Base-by-base conservation (phyloP, 1,140 invertebrate species). In the Dolichoris vasculosae region DNA sequence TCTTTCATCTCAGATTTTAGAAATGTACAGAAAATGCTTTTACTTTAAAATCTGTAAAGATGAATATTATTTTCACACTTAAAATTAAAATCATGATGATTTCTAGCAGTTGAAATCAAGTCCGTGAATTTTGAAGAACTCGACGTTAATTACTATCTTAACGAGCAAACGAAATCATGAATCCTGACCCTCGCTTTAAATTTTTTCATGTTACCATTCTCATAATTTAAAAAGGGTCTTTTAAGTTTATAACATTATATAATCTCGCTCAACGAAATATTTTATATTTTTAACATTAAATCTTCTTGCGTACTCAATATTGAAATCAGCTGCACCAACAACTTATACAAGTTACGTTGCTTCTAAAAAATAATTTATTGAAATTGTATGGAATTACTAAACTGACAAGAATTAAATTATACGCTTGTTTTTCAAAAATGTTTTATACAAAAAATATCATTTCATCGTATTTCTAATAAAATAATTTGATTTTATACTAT, bases 121-220 rank as follows among this genome's bases (percentile, higher is more conserved):
- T 81, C 48, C 32, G 63, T 69, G 26, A 69, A 78, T 67, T 84
- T 78, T 69, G n/a, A 83, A 76, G 71, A 32, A 83, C 55, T 77
- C 64, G 73, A 78, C 63, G 40, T 84, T 84, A 78, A 84, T 84
- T 84, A 69, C 59, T 84, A 78, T 40, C 59, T 78, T 78, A 84
- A 84, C 63, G 75, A 84, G 63, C 40, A 78, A 78, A 46, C 40
- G 13, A 84, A 78, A 76, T 78, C 40, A 78, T 84, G 75, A 84
- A 84, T 78, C 23, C 35, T 55, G 43, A 63, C 32, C 23, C 32
- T 69, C 63, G 51, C 73, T 78, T 78, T 69, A 40, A 77, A 71
- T 77, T 77, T 83, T 73, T 83, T 38, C 35, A 38, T n/a, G 38
- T 63, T 83, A 77, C 59, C 20, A 73, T 82, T 82, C n/a, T 73